Evolutionary conservation across 2,797 vertebrate species (phyloP).

Genomic region (Sciurus vulgaris): DNA sequence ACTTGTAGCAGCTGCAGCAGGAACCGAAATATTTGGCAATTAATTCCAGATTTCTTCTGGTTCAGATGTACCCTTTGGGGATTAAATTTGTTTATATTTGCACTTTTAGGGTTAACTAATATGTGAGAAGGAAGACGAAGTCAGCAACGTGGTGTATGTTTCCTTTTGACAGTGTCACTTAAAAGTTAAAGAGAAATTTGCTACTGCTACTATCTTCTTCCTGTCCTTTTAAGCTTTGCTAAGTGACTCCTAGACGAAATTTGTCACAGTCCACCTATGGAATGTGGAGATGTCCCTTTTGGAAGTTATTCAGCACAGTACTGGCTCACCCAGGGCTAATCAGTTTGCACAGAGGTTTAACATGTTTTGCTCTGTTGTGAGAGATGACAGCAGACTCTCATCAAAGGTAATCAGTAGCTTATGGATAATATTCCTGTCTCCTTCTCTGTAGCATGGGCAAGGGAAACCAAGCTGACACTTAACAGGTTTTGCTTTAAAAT

Average conservation of each 20-base stretch:
- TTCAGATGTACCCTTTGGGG: slow-evolving; percentile 83
- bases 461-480: neutral
- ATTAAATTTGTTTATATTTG: slow-evolving; percentile 87
- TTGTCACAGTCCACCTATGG: slow-evolving; percentile 6
- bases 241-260: slow-evolving; percentile 52
- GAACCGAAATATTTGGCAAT: slow-evolving; percentile 90
- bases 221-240: slow-evolving; percentile 76
- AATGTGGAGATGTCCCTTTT: neutral
- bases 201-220: slow-evolving; percentile 75
- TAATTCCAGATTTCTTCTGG: slow-evolving; percentile 90
- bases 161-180: slow-evolving; percentile 85
- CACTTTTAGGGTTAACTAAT: slow-evolving; percentile 87
- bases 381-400: neutral
- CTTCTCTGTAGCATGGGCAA: neutral
- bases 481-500: neutral
- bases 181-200: slow-evolving; percentile 81
- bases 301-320: neutral
- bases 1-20: slow-evolving; percentile 90
- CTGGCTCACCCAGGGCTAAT: slow-evolving; percentile 20
- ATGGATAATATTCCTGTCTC: neutral
- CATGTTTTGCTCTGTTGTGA: neutral
- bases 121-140: slow-evolving; percentile 85
- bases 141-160: slow-evolving; percentile 83
- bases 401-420: neutral
- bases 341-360: slow-evolving; percentile 54